Evolutionary conservation across 2,888 invertebrate species (phyloP), one percentile per base, ranked within the genome.

Genomic region (Halictus ligatus): DNA sequence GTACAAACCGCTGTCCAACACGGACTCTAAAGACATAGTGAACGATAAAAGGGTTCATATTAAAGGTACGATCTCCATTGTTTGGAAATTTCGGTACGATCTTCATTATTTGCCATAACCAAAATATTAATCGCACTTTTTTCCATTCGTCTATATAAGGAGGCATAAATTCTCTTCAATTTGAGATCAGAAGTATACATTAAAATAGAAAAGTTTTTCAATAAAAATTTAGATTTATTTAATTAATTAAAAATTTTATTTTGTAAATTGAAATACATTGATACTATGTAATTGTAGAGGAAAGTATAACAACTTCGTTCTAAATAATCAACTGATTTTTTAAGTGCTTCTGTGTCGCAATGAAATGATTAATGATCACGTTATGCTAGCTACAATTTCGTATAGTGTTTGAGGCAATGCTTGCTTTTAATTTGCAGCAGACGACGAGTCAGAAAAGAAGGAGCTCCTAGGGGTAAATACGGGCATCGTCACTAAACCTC

Each of bases 391-490:
- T 2, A 50, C 21, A 21, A 7, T 21, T 50, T 21, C 21, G 21
- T 21, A 5, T 12, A 60, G 12, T 69, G 50, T 77, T 29, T 50
- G 15, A 48, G 72, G 40, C n/a, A 69, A 72, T 0, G 4, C 6
- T 67, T 50, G 64, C 73, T 40, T 87, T 12, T 81, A 21, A 40
- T 78, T 87, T 85, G 64, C 93, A 94, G 94, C 92, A 91, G 95
- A 95, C 84, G 95, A 95, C 82, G 95, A 95, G 87, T 89, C 94
- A 86, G 95, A 95, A 90, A 94, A 94, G 90, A 95, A 95, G 93
- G 95, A 95, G 89, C 94, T 95, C 90, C 95, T 95, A 86, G 95
- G 94, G 95, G 95, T 95, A 95, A 95, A 95, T 95, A 95, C 95
- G 92, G 94, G 95, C 94, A 92, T 91, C 94, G 93, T 92, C 92